These are phyloP conservation scores for Diacarnus erythraeanus DNA, from an alignment of 37 sponge, comb jelly and placozoan genomes.

Conservation along the genomic window DNA sequence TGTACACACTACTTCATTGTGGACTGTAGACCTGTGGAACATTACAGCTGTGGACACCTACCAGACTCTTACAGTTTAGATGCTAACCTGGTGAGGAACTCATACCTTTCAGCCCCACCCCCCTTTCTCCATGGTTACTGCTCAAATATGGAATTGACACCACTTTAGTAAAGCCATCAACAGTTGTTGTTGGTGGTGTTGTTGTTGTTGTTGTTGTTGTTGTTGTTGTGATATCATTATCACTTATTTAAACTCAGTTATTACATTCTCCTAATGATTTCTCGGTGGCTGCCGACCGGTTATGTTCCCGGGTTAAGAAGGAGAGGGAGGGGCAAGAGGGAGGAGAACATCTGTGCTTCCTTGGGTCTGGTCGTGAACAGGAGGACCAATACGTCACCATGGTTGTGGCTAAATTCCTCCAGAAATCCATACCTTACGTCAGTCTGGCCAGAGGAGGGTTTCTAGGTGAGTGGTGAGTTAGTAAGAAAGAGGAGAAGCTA, in stretches of 20 bases:
- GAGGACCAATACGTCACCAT: slow-evolving; percentile 94
- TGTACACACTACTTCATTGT: slow-evolving; percentile 75
- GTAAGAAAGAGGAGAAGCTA: neutral
- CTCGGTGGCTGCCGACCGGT: slow-evolving; percentile 59
- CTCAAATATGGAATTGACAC: too few relatives aligned
- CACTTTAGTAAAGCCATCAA: too few relatives aligned
- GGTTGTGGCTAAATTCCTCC: slow-evolving; percentile 95
- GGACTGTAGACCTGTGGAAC: slow-evolving; percentile 88
- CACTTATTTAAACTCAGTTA: slow-evolving; percentile 47
- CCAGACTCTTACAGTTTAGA: slow-evolving; percentile 72
- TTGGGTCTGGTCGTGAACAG: slow-evolving; percentile 86
- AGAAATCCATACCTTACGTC: slow-evolving; percentile 70
- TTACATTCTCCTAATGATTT: slow-evolving; percentile 80
- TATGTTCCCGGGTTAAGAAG: slow-evolving; percentile 58
- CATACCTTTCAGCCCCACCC: neutral
- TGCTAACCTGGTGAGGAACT: slow-evolving; percentile 68
- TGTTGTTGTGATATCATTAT: neutral
- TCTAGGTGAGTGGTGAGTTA: slow-evolving; percentile 48
- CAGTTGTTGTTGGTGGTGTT: too few relatives aligned
- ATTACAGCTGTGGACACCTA: slow-evolving; percentile 85
- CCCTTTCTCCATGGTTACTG: neutral
- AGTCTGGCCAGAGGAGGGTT: slow-evolving; percentile 82
- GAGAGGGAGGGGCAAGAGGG: slow-evolving; percentile 33
- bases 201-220: too few relatives aligned
- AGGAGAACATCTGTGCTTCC: slow-evolving; percentile 86